These are phyloP conservation scores for Chiridota heheva DNA, from an alignment of 35 echinoderm and acorn worm genomes.

Conservation along the genomic window DNA sequence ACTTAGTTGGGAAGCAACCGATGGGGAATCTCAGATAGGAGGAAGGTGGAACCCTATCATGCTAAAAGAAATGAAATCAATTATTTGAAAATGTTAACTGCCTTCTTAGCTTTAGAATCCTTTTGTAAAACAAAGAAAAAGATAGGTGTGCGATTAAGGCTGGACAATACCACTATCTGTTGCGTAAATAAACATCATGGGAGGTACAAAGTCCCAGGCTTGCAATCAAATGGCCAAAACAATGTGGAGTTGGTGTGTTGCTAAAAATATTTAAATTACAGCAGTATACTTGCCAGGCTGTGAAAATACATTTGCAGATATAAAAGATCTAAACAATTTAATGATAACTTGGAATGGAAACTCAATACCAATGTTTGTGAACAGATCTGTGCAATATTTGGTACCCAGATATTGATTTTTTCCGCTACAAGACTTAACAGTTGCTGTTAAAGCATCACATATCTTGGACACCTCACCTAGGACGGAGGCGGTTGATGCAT, in stretches of 20 bases:
- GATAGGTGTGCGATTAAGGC: not conserved
- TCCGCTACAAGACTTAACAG: constrained; percentile 61
- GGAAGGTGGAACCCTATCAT: constrained; percentile 44
- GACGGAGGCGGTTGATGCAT: constrained; percentile 46
- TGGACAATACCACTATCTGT: constrained; percentile 62
- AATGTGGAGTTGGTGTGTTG: constrained; percentile 54
- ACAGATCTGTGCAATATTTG: constrained; percentile 28
- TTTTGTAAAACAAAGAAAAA: constrained; percentile 12
- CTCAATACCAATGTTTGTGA: constrained; percentile 34
- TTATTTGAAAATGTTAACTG: constrained; percentile 20
- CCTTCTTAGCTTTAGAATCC: constrained; percentile 37
- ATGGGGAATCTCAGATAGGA: constrained; percentile 1
- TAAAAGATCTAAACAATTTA: constrained; percentile 55
- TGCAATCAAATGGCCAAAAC: constrained; percentile 44
- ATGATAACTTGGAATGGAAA: constrained; percentile 53
- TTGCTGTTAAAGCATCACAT: constrained; percentile 35
- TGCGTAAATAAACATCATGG: constrained; percentile 62
- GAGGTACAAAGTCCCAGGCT: constrained; percentile 43
- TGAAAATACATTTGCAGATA: constrained; percentile 42
- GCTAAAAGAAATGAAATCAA: constrained; percentile 33
- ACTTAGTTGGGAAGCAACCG: constrained; percentile 29
- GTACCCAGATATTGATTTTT: constrained; percentile 65
- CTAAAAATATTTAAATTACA: constrained; percentile 56
- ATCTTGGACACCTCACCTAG: constrained; percentile 53
- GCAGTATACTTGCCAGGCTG: constrained; percentile 52